These are phyloP conservation scores for Pseudococcus jackbeardsleyi DNA, from an alignment of 2,888 invertebrate species.

Conservation along the genomic window DNA sequence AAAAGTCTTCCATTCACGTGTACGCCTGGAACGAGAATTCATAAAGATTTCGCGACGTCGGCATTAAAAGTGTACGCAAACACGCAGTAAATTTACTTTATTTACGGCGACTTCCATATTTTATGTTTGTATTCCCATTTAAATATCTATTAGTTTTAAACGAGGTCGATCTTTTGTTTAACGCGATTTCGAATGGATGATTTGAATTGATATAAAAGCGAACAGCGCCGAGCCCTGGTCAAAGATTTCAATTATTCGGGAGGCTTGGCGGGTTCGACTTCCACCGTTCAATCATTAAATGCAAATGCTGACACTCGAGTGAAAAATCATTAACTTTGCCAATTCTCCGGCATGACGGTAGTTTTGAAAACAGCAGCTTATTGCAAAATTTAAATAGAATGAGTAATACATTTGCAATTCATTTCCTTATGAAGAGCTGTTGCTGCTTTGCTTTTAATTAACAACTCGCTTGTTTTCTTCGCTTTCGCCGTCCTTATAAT, in stretches of 20 bases:
- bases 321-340: constrained; percentile 62
- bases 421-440: constrained; percentile 61
- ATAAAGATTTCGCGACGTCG: neutral
- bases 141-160: constrained; percentile 30
- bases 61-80: neutral
- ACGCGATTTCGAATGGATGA: neutral
- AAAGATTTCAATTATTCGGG: constrained; percentile 52
- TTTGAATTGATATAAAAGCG: constrained; percentile 14
- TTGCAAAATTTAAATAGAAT: constrained; percentile 62
- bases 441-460: constrained; percentile 62
- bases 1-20: neutral
- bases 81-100: neutral
- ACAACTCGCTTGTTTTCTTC: constrained; percentile 55
- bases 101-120: neutral
- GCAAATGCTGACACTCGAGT: constrained; percentile 65
- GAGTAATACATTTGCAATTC: constrained; percentile 64
- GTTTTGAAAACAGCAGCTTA: constrained; percentile 64
- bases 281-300: constrained; percentile 61
- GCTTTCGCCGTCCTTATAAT: neutral
- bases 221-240: constrained; percentile 6
- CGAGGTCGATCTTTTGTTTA: neutral
- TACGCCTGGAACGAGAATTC: neutral
- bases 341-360: neutral
- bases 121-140: neutral
- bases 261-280: neutral